These are phyloP conservation scores for Mustelus asterias DNA, from an alignment of 2,113 vertebrate species.

Conservation along the genomic window DNA sequence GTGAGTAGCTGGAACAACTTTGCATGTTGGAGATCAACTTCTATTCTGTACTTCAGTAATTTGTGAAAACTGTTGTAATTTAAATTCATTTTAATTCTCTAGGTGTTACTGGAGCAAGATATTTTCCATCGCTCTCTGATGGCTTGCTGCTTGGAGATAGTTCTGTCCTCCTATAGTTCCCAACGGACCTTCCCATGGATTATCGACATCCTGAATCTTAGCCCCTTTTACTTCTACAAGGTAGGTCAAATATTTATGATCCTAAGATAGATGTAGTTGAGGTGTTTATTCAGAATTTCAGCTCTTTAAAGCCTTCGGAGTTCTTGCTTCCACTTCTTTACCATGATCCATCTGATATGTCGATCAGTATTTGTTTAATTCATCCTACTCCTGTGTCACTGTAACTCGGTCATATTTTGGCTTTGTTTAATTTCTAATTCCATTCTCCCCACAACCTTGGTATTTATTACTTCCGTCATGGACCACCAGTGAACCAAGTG, in stretches of 20 bases:
- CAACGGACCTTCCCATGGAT: slow-evolving; percentile 93
- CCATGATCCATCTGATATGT: not conserved
- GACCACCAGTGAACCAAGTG: not conserved
- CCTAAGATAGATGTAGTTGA: not conserved
- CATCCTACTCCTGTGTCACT: not conserved
- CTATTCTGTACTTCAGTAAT: not conserved
- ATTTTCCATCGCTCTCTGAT: slow-evolving; percentile 86
- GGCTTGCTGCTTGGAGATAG: slow-evolving; percentile 89
- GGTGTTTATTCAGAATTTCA: not conserved
- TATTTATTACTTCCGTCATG: not conserved
- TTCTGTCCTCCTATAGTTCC: slow-evolving; percentile 91
- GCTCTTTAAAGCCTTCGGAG: not conserved
- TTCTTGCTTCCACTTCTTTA: not conserved
- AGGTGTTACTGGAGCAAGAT: slow-evolving; percentile 88
- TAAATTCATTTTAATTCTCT: not conserved
- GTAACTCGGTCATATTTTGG: not conserved
- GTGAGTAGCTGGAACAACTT: slow-evolving; percentile 58
- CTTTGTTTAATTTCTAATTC: not conserved
- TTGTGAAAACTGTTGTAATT: not conserved
- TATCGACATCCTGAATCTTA: slow-evolving; percentile 71
- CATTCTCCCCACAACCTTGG: not conserved
- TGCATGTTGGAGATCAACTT: not conserved
- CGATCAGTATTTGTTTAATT: not conserved
- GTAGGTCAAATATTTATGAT: slow-evolving; percentile 48
- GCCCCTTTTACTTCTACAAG: slow-evolving; percentile 94